phyloP scores from a whole-genome alignment of 2,113 vertebrate species.

The Myrmophylax atrothorax region DNA sequence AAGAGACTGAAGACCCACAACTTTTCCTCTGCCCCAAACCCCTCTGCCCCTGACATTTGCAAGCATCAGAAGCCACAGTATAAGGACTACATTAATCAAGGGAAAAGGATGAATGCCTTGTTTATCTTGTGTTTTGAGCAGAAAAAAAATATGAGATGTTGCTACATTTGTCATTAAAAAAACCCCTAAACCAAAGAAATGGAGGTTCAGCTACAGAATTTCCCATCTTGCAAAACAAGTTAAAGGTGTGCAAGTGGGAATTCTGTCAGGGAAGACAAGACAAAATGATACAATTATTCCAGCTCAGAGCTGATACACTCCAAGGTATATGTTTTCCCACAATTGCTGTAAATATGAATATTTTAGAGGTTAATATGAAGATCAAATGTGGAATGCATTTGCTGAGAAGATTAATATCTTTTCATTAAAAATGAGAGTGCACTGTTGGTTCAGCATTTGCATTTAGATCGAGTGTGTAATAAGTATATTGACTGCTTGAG shows the following conservation, averaged over 20 bases:
- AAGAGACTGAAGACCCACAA: background rate
- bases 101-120: background rate
- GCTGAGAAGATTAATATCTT: conserved; percentile 74
- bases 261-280: conserved; percentile 14
- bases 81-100: background rate
- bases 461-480: conserved; percentile 72
- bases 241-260: conserved; percentile 4
- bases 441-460: conserved; percentile 72
- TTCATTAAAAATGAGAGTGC: conserved; percentile 70
- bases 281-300: conserved; percentile 25
- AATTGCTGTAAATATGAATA: conserved; percentile 64
- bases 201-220: background rate
- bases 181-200: background rate
- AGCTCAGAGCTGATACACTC: background rate
- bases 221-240: background rate
- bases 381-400: conserved; percentile 64
- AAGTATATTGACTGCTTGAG: conserved; percentile 64
- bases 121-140: background rate
- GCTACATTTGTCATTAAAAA: background rate
- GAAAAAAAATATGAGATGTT: background rate
- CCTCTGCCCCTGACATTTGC: background rate
- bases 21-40: background rate
- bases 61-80: background rate
- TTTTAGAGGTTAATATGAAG: conserved; percentile 66
- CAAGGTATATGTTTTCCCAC: conserved; percentile 3